These are phyloP conservation scores for Caenorhabditis japonica DNA, from an alignment of 2,888 invertebrate genomes.

Conservation along the genomic window DNA sequence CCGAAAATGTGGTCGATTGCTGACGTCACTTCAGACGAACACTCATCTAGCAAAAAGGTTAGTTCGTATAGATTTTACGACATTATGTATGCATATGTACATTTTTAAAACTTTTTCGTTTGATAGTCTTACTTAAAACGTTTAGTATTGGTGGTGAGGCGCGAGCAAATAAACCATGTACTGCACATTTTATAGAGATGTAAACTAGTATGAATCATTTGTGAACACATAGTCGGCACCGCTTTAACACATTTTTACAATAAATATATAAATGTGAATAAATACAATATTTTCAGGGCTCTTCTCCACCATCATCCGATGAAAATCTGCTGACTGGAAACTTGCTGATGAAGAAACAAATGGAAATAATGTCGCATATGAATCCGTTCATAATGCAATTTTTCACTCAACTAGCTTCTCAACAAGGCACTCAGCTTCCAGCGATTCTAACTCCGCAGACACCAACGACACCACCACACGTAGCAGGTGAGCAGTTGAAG, in stretches of 20 bases:
- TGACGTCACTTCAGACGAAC: slow-evolving; percentile 49
- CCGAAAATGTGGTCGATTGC: slow-evolving; percentile 76
- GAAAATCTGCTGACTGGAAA: slow-evolving; percentile 23
- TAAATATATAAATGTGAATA: slow-evolving; percentile 15
- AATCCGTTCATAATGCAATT: slow-evolving; percentile 33
- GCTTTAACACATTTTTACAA: slow-evolving; percentile 25
- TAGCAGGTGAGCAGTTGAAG: slow-evolving; percentile 44
- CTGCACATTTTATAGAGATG: slow-evolving; percentile 40
- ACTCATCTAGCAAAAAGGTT: slow-evolving; percentile 41
- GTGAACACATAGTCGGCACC: slow-evolving; percentile 21
- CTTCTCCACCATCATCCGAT: slow-evolving; percentile 49
- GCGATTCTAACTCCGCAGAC: slow-evolving; percentile 14
- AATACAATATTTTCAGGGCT: slow-evolving; percentile 43
- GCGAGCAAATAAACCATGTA: slow-evolving; percentile 6
- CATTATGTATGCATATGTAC: too few species aligned
- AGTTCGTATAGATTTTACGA: slow-evolving; percentile 2
- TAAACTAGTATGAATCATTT: slow-evolving; percentile 52
- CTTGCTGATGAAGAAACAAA: slow-evolving; percentile 42
- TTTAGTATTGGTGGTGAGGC: too few species aligned
- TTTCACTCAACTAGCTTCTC: slow-evolving; percentile 15
- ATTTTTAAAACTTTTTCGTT: too few species aligned
- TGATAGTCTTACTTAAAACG: too few species aligned
- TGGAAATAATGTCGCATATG: slow-evolving; percentile 48
- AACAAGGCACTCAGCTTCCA: slow-evolving; percentile 11
- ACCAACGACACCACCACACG: slow-evolving; percentile 24